A percentile compares a stretch with the other conserved stretches of the same genome.
These are phyloP conservation scores for Lates calcarifer DNA, from an alignment of 2,113 vertebrate genomes.

Conservation along the genomic window DNA sequence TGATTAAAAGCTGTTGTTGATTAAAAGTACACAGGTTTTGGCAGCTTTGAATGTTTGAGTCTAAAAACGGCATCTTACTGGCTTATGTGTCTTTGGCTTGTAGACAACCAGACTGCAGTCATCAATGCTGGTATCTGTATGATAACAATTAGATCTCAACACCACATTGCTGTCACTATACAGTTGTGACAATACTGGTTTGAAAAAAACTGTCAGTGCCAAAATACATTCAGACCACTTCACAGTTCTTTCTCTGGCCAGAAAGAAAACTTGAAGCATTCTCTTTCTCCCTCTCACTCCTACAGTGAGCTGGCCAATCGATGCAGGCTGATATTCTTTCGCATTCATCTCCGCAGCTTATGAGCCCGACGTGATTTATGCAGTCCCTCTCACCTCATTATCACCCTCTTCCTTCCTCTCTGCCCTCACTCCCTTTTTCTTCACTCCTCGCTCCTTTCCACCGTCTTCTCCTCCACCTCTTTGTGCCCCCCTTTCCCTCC, in stretches of 20 bases:
- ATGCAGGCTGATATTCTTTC: constrained; percentile 69
- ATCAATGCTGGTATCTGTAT: background rate
- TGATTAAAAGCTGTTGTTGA: background rate
- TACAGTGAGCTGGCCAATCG: constrained; percentile 49
- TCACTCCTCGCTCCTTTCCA: constrained; percentile 12
- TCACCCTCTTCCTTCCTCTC: constrained; percentile 63
- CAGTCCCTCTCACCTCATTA: constrained; percentile 78
- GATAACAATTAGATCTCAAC: background rate
- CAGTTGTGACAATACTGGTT: background rate
- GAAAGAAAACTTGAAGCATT: constrained; percentile 44
- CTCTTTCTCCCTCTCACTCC: constrained; percentile 45
- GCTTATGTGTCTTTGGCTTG: background rate
- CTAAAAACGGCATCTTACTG: background rate
- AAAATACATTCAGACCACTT: background rate
- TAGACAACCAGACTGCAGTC: background rate
- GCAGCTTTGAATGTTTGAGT: background rate
- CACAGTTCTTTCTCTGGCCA: constrained; percentile 10
- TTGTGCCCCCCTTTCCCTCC: no score
- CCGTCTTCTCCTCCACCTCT: constrained; percentile 23
- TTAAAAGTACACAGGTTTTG: background rate
- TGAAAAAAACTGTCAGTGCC: background rate
- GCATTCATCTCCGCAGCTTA: constrained; percentile 71
- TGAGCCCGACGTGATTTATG: constrained; percentile 76
- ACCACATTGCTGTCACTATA: background rate
- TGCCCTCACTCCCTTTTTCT: constrained; percentile 26